phyloP scores from a whole-genome alignment of 2,888 invertebrate genomes.

The Brenthis ino region DNA sequence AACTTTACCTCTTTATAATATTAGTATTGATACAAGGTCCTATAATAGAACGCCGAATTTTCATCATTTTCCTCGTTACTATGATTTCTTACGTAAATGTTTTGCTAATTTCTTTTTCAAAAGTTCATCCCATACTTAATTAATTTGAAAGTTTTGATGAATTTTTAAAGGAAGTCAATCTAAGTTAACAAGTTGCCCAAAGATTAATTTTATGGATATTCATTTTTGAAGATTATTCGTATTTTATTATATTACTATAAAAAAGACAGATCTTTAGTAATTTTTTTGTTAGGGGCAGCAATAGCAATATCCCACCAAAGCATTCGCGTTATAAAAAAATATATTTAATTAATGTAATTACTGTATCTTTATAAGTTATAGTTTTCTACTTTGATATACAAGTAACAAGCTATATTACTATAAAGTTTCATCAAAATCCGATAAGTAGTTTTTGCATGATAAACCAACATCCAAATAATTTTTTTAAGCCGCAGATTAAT shows the following conservation, averaged over 20 bases:
- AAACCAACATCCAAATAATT: no score
- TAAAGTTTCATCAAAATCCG: no score
- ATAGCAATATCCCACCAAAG: no score
- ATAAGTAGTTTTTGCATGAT: no score
- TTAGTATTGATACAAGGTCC: no score
- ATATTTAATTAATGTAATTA: no score
- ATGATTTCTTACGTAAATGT: background rate
- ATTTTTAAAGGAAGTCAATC: slow-evolving; percentile 15
- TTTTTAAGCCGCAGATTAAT: background rate
- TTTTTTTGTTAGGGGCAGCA: no score
- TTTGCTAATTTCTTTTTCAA: slow-evolving; percentile 16
- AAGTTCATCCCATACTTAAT: slow-evolving; percentile 5
- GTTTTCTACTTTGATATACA: no score
- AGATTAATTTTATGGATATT: slow-evolving; percentile 11
- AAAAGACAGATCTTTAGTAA: background rate
- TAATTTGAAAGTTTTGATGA: slow-evolving; percentile 17
- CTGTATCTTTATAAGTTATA: no score
- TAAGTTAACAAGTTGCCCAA: slow-evolving; percentile 15
- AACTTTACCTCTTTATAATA: no score
- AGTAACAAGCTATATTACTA: no score
- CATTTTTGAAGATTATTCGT: background rate
- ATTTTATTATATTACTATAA: background rate
- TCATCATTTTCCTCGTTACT: background rate
- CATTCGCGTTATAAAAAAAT: no score
- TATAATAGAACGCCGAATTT: background rate